Evolutionary conservation across 1,140 invertebrate genomes (phyloP).

Genomic region (Ctenoplectra terminalis): DNA sequence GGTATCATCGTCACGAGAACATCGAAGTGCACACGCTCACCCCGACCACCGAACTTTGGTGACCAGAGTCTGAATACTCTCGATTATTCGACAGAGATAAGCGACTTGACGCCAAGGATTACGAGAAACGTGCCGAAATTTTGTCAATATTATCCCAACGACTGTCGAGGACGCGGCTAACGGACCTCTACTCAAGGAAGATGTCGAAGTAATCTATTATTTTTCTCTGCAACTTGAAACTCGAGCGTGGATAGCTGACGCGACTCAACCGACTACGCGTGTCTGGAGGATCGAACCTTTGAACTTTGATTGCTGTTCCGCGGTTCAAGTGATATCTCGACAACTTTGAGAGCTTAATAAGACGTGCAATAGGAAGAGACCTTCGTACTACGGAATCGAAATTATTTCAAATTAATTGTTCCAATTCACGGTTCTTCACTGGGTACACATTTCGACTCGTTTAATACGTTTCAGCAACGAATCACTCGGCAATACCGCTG

Average conservation of each 20-base stretch:
- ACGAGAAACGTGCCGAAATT: constrained; percentile 24
- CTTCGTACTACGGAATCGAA: no score
- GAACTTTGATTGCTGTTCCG: no score
- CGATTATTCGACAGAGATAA: constrained; percentile 58
- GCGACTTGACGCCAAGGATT: constrained; percentile 26
- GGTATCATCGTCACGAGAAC: constrained; percentile 83
- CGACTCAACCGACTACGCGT: no score
- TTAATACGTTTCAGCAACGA: no score
- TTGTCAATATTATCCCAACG: constrained; percentile 29
- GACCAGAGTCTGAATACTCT: constrained; percentile 80
- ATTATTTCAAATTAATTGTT: no score
- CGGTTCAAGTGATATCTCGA: neutral
- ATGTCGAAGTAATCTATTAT: constrained; percentile 34
- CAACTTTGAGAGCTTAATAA: neutral
- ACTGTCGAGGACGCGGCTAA: constrained; percentile 10
- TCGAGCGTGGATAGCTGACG: no score
- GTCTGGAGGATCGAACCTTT: no score
- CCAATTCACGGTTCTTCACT: no score
- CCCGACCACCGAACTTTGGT: constrained; percentile 87
- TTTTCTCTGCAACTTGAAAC: no score
- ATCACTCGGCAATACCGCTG: no score
- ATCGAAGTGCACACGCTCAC: constrained; percentile 88
- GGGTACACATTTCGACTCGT: no score
- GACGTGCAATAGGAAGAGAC: neutral
- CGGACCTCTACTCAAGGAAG: constrained; percentile 31